A percentile compares a stretch with the other conserved stretches of the same genome.
Conservation (phyloP, 2,113 vertebrate species). For the Sula dactylatra region DNA sequence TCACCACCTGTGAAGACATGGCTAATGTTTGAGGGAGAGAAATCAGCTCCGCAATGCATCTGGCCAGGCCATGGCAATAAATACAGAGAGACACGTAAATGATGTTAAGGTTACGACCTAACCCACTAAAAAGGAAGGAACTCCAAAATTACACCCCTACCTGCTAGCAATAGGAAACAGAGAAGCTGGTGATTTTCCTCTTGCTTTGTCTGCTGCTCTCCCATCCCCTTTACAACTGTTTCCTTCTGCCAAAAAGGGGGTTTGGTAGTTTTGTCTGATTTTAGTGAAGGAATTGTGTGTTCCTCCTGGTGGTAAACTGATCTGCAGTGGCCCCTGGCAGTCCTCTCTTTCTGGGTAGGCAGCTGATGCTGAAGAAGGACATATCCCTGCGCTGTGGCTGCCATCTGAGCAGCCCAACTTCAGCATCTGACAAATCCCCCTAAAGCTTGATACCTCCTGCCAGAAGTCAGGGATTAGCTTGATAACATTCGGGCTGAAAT, state of each 20-base stretch:
- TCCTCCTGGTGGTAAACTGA: rapidly evolving
- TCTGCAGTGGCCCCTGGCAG: not conserved
- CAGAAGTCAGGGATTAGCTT: not conserved
- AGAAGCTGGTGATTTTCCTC: not conserved
- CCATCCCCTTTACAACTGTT: not conserved
- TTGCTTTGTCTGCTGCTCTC: not conserved
- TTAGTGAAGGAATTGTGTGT: not conserved
- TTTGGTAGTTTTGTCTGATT: not conserved
- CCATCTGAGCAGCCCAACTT: not conserved
- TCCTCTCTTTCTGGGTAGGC: not conserved
- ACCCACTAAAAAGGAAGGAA: slow-evolving; percentile 48
- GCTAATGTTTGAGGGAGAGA: not conserved
- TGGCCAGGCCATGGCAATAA: not conserved
- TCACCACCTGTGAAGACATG: not conserved
- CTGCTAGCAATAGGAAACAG: slow-evolving; percentile 38
- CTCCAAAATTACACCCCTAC: slow-evolving; percentile 33
- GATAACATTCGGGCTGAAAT: not conserved
- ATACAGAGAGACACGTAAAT: not conserved
- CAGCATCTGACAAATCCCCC: not conserved
- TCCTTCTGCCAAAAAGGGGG: not conserved
- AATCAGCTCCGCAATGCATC: not conserved
- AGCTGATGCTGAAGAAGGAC: not conserved
- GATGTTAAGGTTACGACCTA: not conserved
- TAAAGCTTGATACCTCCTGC: not conserved
- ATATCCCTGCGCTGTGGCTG: not conserved